Conservation (phyloP, 2,888 invertebrate species). For the Pristionchus japonicus region DNA sequence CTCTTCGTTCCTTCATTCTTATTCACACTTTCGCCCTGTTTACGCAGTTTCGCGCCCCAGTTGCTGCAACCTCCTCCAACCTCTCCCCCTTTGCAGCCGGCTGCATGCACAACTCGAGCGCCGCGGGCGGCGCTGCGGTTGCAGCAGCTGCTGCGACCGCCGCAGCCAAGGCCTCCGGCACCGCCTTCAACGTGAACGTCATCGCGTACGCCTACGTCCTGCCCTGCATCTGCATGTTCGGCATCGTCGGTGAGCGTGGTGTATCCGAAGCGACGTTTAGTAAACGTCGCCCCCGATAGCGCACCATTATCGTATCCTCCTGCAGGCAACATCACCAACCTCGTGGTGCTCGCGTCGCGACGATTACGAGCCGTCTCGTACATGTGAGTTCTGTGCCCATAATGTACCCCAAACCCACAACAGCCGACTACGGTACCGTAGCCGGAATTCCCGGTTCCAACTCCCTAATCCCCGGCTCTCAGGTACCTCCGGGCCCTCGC, state of each 20-base stretch:
- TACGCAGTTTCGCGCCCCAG: not conserved
- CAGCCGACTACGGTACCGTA: not conserved
- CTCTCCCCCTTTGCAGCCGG: not conserved
- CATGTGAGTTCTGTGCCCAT: conserved; percentile 51
- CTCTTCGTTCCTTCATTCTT: not conserved
- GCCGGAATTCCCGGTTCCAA: not conserved
- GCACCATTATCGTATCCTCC: not conserved
- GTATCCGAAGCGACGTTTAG: not conserved
- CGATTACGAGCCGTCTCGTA: conserved; percentile 73
- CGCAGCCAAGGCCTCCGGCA: not conserved
- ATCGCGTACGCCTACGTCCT: conserved; percentile 75
- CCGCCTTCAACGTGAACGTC: conserved; percentile 51
- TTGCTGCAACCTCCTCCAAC: not conserved
- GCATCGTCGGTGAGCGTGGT: conserved; percentile 65
- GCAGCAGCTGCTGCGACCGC: not conserved
- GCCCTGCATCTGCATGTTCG: conserved; percentile 72
- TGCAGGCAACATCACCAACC: conserved; percentile 70
- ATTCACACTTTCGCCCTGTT: too few species aligned
- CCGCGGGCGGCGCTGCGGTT: not conserved
- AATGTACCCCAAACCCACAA: not conserved
- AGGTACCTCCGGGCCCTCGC: conserved; percentile 63
- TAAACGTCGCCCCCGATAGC: not conserved
- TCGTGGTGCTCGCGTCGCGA: conserved; percentile 72
- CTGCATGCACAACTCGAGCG: conserved; percentile 17
- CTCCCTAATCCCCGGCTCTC: not conserved